Evolutionary conservation across 2,113 vertebrate species (phyloP).

Genomic region (Daphoenositta chrysoptera): DNA sequence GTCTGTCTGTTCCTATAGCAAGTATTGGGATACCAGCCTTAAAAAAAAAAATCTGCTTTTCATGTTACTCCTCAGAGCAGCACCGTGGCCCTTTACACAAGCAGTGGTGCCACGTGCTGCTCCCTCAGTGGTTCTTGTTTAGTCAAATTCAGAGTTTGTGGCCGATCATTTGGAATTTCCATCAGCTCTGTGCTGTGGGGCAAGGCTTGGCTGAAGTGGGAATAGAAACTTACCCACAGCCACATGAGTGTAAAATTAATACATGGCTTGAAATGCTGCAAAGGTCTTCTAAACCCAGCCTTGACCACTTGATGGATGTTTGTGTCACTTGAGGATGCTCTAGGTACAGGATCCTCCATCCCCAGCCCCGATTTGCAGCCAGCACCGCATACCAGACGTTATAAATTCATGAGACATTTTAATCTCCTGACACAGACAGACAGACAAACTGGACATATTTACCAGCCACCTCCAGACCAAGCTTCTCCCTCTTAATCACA

Average conservation of each 20-base stretch:
- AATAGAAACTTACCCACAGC: slow-evolving; percentile 26
- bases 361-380: background rate
- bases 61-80: background rate
- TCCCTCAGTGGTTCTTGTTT: background rate
- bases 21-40: background rate
- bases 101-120: background rate
- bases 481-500: background rate
- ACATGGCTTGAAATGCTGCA: background rate
- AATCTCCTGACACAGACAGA: background rate
- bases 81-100: background rate
- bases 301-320: background rate
- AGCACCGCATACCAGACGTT: background rate
- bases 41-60: background rate
- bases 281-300: background rate
- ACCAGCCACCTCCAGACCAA: background rate
- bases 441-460: background rate
- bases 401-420: background rate
- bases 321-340: slow-evolving; percentile 17
- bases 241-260: background rate
- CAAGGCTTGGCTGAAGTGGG: background rate
- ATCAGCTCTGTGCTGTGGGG: background rate
- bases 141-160: background rate
- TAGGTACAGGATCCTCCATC: background rate
- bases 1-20: background rate
- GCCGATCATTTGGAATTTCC: slow-evolving; percentile 33